Percentiles rank a stretch among this genome's conserved stretches.
phyloP scores from a whole-genome alignment of 2,797 vertebrate species.

The Myotis myotis region DNA sequence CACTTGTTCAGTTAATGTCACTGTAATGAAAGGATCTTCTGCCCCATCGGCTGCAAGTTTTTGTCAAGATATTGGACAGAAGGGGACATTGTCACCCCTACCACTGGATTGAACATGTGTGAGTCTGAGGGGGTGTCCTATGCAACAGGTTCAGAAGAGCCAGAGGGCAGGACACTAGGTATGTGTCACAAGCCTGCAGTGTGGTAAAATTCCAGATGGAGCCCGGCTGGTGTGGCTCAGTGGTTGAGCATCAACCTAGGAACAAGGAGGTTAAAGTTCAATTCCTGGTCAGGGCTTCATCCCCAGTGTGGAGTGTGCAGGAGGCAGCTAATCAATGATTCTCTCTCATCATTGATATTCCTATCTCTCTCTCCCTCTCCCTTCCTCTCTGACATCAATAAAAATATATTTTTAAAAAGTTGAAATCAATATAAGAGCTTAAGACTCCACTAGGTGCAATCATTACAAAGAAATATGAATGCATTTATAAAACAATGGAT shows the following conservation, averaged over 20 bases:
- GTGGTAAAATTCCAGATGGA: not conserved
- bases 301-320: no score
- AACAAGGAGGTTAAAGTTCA: no score
- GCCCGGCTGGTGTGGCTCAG: no score
- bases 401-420: not conserved
- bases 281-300: no score
- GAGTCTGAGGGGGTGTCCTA: not conserved
- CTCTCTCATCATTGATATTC: no score
- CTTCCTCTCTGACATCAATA: no score
- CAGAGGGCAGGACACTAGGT: not conserved
- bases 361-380: no score
- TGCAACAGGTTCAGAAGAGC: not conserved
- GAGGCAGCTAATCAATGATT: no score
- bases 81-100: not conserved
- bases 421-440: not conserved
- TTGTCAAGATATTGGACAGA: conserved; percentile 61
- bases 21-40: conserved; percentile 51
- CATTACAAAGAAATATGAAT: conserved; percentile 14
- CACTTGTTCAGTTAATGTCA: conserved; percentile 62
- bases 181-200: not conserved
- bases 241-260: no score
- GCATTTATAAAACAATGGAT: not conserved
- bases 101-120: not conserved
- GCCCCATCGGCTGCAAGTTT: conserved; percentile 1
- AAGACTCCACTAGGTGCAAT: not conserved